Base-by-base conservation (phyloP, 2,797 vertebrate species). In the Epinephelus malabaricus region DNA sequence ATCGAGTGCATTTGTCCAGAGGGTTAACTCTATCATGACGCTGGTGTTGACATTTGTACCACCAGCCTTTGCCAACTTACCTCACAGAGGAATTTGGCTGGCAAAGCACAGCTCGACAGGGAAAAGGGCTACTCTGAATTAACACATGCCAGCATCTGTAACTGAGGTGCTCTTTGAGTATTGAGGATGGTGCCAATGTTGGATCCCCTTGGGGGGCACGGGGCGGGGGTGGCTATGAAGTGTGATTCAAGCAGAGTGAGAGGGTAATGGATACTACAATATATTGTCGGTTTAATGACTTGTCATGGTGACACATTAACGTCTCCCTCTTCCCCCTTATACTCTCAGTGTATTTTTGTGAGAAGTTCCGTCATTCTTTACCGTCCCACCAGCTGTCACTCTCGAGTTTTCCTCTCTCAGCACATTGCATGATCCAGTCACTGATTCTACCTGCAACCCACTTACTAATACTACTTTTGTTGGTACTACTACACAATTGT, bases 31-130 rank as follows among this genome's bases (percentile, higher is more conserved):
- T 40, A 50, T 73, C 45, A 49, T 54, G 53, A 56, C 62, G 58
- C 51, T 76, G 77, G 50, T 75, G 82, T 56, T 86, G 84, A 88
- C 78, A 86, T 85, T 78, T 88, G 58, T 65, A 76, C 47, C 50
- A 27, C 25, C 14, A 19, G 17, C 19, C 54, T 45, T 77, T 82
- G 70, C 82, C 87, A 85, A 30, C n/a, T 78, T 50, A 40, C 21
- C 51, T 79, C 73, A 46, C 58, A 34, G 59, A 55, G 46, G 55
- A 63, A 79, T 80, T 72, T 70, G 56, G 49, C 66, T 69, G 59
- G 62, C 38, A 74, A 61, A 69, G 43, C 72, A 53, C 34, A 67
- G 3, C 43, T 53, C 58, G 69, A 59, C 21, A 13, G 55, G 47
- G 51, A 58, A 78, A 83, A 59, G 49, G 69, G 67, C 67, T 51